Conservation (phyloP, 2,797 vertebrate species). For the Notamacropus eugenii region DNA sequence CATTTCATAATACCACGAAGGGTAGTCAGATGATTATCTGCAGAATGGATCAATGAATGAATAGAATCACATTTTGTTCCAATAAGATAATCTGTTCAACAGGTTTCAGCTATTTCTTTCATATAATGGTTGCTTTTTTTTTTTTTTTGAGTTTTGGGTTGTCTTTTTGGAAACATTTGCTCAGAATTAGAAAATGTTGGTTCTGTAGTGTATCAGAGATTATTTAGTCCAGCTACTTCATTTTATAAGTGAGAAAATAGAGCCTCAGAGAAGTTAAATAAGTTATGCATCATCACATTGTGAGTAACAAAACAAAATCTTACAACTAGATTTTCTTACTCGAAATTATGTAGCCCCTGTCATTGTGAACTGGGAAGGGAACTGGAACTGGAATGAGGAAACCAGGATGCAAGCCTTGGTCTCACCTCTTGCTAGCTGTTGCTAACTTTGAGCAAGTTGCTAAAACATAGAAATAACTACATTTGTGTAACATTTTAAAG, state of each 20-base stretch:
- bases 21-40: neutral
- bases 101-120: neutral
- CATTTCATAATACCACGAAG: neutral
- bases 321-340: neutral
- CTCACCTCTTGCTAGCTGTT: neutral
- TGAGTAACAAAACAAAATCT: neutral
- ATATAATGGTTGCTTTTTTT: neutral
- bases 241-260: neutral
- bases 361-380: neutral
- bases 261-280: neutral
- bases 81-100: neutral
- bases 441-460: neutral
- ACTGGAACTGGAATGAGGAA: neutral
- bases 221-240: neutral
- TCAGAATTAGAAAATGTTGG: neutral
- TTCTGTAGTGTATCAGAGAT: neutral
- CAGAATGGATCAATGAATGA: neutral
- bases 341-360: neutral
- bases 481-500: neutral
- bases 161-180: constrained; percentile 53
- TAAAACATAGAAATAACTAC: neutral
- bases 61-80: constrained; percentile 2
- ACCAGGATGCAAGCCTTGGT: neutral
- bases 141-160: neutral
- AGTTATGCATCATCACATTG: neutral